A percentile compares a stretch with the other conserved stretches of the same genome.
Conservation (phyloP, 2,113 vertebrate species). For the Trochalopteron elliotii region DNA sequence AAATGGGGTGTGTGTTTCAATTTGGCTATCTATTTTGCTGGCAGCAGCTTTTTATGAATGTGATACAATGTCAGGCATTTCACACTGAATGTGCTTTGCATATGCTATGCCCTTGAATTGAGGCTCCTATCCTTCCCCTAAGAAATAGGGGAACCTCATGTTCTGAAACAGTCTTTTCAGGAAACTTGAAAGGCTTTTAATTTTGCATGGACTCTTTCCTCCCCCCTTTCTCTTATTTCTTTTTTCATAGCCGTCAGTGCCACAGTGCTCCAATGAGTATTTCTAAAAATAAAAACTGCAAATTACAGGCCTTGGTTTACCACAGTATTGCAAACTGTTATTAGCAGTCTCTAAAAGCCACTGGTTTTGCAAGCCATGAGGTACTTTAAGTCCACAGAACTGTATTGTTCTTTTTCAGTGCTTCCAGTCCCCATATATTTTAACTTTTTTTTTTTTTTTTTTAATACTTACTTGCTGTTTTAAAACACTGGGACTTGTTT, state of each 20-base stretch:
- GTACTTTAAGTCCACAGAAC: background rate
- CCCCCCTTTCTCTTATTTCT: slow-evolving; percentile 15
- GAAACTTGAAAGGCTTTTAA: slow-evolving; percentile 48
- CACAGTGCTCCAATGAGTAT: slow-evolving; percentile 17
- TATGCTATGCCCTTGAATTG: slow-evolving; percentile 14
- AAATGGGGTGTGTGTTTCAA: background rate
- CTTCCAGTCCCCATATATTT: background rate
- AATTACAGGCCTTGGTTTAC: slow-evolving; percentile 48
- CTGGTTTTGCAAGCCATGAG: background rate
- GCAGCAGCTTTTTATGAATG: slow-evolving; percentile 15
- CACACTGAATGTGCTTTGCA: background rate
- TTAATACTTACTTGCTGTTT: background rate
- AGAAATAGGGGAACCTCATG: background rate
- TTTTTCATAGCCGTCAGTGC: slow-evolving; percentile 15
- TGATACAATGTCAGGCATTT: slow-evolving; percentile 15
- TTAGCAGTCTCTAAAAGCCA: slow-evolving; percentile 31
- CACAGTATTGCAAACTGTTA: slow-evolving; percentile 12
- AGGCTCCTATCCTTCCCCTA: background rate
- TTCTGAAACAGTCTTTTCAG: slow-evolving; percentile 32
- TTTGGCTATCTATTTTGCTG: slow-evolving; percentile 8
- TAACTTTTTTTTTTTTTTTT: background rate
- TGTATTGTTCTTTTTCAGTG: background rate
- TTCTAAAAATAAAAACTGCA: slow-evolving; percentile 66
- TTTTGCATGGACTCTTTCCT: background rate
- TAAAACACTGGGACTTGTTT: background rate